Evolutionary conservation across 2,888 invertebrate genomes (phyloP), one percentile per base, ranked within the genome.

Genomic region (Plutella xylostella): DNA sequence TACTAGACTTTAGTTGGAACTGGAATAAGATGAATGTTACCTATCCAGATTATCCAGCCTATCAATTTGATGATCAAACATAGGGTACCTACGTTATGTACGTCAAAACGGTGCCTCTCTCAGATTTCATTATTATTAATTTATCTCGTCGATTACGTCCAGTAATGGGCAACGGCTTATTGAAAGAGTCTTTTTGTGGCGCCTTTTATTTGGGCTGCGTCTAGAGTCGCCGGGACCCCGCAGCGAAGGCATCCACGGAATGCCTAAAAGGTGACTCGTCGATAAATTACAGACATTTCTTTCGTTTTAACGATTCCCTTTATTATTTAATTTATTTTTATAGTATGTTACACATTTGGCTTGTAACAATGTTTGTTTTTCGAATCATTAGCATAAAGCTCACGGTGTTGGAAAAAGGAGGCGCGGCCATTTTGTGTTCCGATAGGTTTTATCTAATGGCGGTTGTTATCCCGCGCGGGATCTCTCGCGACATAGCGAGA

Each of bases 261-360:
- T 83, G 78, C 75, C 69, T 72, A 75, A 80, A 79, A 83, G 83
- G 83, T 83, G 83, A 82, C 80, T 82, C 72, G 72, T 69, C 80
- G 77, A 83, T 83, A 83, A 82, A 83, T 83, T 82, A 83, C 82
- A 67, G 63, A 72, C 76, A 80, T 83, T 80, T 83, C 78, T 77
- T 79, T 72, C 73, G 76, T 83, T 83, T 83, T 83, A 83, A 83
- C 79, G 83, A 83, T 79, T 72, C 77, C 70, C 73, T 79, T 80
- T 82, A 83, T 82, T 80, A 78, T 82, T 82, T 82, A 80, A 83
- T 82, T 82, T 83, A 82, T 82, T 80, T 78, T 74, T 78, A 80
- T 80, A 67, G 76, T 76, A 77, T 76, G 80, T 83, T 83, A 82
- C 83, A 80, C 80, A 83, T 83, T 82, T 72, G 71, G 67, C 72